phyloP scores from a whole-genome alignment of 2,113 vertebrate species.

The Callipepla squamata region DNA sequence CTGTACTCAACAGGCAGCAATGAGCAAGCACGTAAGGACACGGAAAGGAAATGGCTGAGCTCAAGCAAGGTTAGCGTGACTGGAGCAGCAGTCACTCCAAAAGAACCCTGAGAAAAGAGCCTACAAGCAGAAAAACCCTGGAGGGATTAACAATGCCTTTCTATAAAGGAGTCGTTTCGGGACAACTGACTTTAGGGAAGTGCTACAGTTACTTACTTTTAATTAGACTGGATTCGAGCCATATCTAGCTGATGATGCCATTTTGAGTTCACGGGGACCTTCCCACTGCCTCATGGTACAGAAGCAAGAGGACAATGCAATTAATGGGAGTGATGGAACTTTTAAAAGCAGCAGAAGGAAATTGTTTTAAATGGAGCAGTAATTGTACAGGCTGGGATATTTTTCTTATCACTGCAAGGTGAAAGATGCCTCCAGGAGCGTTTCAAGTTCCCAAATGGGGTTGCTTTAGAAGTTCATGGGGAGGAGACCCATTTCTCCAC shows the following conservation, averaged over 20 bases:
- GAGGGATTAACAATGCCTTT: neutral
- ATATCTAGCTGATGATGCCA: constrained; percentile 15
- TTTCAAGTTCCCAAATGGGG: neutral
- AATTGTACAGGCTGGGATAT: neutral
- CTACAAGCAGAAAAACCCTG: neutral
- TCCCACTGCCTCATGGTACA: neutral
- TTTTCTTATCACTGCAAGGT: neutral
- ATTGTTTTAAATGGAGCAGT: neutral
- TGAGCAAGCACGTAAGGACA: constrained; percentile 12
- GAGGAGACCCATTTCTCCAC: neutral
- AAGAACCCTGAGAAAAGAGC: neutral
- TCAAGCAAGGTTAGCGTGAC: neutral
- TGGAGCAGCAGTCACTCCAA: neutral
- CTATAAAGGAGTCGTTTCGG: constrained; percentile 31
- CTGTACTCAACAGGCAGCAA: neutral
- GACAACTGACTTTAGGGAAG: constrained; percentile 32
- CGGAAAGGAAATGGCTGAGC: neutral
- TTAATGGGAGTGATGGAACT: neutral
- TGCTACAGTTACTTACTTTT: constrained; percentile 41
- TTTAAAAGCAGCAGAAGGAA: neutral
- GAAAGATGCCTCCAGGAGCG: neutral
- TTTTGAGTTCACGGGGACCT: constrained; percentile 1
- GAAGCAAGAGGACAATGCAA: constrained; percentile 4
- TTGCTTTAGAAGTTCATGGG: neutral
- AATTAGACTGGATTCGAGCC: constrained; percentile 48